Conservation (phyloP, 2,888 invertebrate genomes). For the Drosophila nr. perissopoda region DNA sequence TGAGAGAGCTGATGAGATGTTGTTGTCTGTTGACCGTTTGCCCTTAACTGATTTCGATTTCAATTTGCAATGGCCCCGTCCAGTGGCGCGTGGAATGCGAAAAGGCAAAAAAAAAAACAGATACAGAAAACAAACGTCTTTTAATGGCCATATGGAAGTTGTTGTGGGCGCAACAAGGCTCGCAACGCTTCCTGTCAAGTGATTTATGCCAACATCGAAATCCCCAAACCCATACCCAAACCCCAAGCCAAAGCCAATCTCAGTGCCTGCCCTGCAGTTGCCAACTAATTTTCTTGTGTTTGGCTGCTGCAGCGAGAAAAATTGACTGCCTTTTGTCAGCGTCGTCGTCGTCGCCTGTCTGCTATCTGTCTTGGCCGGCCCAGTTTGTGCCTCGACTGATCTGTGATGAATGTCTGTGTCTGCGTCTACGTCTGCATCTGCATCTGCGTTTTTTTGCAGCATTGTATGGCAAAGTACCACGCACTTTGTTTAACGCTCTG, state of each 20-base stretch:
- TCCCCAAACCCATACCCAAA: conserved; percentile 17
- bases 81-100: conserved; percentile 39
- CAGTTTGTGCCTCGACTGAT: conserved; percentile 62
- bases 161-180: conserved; percentile 79
- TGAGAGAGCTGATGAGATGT: conserved; percentile 50
- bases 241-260: conserved; percentile 21
- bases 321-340: conserved; percentile 76
- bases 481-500: conserved; percentile 64
- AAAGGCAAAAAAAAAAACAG: conserved; percentile 15
- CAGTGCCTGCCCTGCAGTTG: conserved; percentile 34
- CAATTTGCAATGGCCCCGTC: conserved; percentile 67
- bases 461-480: conserved; percentile 72
- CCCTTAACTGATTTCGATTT: conserved; percentile 78
- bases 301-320: conserved; percentile 58
- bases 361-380: conserved; percentile 58
- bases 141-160: conserved; percentile 77
- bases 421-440: conserved; percentile 24
- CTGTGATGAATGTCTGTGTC: conserved; percentile 74
- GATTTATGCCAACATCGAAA: conserved; percentile 73
- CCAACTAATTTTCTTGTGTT: conserved; percentile 77
- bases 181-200: conserved; percentile 80
- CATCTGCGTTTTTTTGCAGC: conserved; percentile 28
- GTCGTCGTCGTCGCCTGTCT: conserved; percentile 34
- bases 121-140: conserved; percentile 72
- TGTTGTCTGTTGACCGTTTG: conserved; percentile 24